These are phyloP conservation scores for Anas flavirostris DNA, from an alignment of 2,797 vertebrate species.

Conservation along the genomic window DNA sequence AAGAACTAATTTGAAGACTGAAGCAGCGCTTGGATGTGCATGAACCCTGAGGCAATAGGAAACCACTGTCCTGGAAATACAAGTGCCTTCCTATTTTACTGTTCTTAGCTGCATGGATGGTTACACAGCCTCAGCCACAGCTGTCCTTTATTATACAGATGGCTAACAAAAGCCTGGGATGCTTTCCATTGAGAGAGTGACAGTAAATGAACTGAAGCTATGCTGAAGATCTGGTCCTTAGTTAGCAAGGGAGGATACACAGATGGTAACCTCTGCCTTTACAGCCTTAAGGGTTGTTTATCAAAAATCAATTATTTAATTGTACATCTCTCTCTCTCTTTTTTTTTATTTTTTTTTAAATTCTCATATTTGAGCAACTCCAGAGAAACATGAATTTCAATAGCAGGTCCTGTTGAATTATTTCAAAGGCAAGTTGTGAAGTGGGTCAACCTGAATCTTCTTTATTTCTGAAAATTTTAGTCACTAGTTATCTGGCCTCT, in stretches of 20 bases:
- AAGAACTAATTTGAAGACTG: not conserved
- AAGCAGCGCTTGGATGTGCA: not conserved
- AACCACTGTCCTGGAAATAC: not conserved
- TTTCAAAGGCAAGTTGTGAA: not conserved
- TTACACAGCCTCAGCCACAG: not conserved
- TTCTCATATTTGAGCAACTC: not conserved
- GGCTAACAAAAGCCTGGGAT: not conserved
- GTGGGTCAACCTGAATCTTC: not conserved
- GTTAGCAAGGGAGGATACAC: not conserved
- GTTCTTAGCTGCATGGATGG: not conserved
- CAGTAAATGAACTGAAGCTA: not conserved
- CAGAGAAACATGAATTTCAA: not conserved
- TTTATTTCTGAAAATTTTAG: not conserved
- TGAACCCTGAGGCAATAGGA: not conserved
- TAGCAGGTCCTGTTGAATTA: not conserved
- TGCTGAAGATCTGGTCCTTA: not conserved
- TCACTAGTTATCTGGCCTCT: not conserved
- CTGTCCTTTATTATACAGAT: not conserved
- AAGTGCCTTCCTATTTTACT: not conserved
- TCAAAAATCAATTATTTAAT: not conserved
- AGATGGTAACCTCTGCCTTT: not conserved
- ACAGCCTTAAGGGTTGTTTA: not conserved
- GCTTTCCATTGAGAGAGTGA: not conserved
- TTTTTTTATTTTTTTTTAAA: not conserved
- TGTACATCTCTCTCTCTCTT: not conserved